These are phyloP conservation scores for Zosterops hypoxanthus DNA, from an alignment of 2,113 vertebrate genomes.

Conservation along the genomic window DNA sequence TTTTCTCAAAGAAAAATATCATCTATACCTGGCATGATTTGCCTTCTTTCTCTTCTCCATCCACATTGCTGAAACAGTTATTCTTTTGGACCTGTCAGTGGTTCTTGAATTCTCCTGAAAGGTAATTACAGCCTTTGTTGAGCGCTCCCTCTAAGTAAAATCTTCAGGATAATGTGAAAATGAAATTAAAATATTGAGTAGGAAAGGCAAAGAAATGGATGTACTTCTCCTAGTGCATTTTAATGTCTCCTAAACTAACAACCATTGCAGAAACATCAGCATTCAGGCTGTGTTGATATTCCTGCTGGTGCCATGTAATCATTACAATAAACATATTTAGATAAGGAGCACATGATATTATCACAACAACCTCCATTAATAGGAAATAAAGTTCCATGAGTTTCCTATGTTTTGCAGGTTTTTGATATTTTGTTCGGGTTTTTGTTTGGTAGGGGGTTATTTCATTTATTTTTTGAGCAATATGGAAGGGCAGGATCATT, in stretches of 20 bases:
- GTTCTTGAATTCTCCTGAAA: neutral
- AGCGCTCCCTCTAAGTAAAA: neutral
- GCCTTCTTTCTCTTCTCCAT: neutral
- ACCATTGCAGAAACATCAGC: rapidly evolving
- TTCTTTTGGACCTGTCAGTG: neutral
- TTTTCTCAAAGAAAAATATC: neutral
- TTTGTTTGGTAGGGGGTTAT: too few relatives aligned
- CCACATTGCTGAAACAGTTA: neutral
- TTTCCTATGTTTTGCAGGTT: too few relatives aligned
- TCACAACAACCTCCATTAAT: neutral
- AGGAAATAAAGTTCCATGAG: too few relatives aligned
- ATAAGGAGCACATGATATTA: neutral
- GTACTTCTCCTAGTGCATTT: neutral
- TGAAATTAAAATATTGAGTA: neutral
- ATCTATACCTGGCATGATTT: neutral
- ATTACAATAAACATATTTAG: neutral
- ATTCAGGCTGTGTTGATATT: neutral
- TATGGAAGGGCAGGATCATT: neutral
- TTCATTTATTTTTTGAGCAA: neutral
- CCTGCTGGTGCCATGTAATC: neutral
- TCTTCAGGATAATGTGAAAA: neutral
- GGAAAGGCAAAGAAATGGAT: neutral
- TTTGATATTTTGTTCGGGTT: neutral
- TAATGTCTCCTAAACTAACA: neutral
- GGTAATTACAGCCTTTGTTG: neutral